Conservation (phyloP, 1,140 invertebrate genomes). For the Chlorops oryzae region DNA sequence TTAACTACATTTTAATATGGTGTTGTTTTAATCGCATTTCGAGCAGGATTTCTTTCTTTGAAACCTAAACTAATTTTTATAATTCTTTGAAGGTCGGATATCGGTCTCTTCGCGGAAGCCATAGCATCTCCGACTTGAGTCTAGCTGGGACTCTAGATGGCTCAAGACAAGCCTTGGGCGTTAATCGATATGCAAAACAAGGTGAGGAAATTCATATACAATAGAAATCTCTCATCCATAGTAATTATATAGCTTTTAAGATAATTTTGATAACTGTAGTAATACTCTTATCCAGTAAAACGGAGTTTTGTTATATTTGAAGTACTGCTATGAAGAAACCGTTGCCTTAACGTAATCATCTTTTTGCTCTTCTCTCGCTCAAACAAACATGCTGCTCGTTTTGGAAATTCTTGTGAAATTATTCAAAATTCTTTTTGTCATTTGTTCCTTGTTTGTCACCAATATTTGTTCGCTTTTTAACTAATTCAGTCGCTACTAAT, state of each 20-base stretch:
- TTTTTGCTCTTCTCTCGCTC: not conserved
- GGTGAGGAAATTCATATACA: constrained; percentile 25
- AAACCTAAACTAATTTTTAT: too few species aligned
- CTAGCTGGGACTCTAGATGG: constrained; percentile 48
- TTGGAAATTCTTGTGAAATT: too few species aligned
- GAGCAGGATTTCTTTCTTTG: too few species aligned
- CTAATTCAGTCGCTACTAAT: constrained; percentile 8
- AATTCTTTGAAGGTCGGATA: constrained; percentile 61
- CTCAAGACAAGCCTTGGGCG: constrained; percentile 28
- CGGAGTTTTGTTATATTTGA: too few species aligned
- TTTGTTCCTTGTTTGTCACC: constrained; percentile 18
- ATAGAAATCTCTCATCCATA: too few species aligned
- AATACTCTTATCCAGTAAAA: too few species aligned
- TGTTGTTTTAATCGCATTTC: not conserved
- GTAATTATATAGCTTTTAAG: too few species aligned
- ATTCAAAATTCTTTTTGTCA: constrained; percentile 25
- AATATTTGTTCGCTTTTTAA: not conserved
- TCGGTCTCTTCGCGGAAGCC: constrained; percentile 71
- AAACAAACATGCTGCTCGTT: not conserved
- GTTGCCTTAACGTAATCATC: too few species aligned
- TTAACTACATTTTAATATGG: too few species aligned
- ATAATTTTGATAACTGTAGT: too few species aligned
- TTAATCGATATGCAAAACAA: constrained; percentile 39
- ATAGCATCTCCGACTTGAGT: constrained; percentile 70
- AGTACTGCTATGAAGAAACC: too few species aligned